Evolutionary conservation across 2,113 vertebrate species (phyloP).

Genomic region (Delphinapterus leucas): DNA sequence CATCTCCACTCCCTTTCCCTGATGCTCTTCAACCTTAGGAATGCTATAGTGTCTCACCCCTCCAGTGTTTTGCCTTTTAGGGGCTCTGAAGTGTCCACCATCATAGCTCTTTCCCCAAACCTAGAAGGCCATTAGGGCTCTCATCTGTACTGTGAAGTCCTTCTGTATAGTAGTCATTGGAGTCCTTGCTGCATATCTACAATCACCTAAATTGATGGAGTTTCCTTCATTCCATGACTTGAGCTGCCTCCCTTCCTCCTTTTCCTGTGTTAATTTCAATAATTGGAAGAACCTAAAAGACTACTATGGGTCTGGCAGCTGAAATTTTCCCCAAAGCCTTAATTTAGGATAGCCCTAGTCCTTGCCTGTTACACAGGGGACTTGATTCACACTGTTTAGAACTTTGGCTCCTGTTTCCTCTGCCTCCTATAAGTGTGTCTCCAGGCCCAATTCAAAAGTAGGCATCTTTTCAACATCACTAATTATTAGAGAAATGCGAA

Average conservation of each 20-base stretch:
- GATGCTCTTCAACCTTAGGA: background rate
- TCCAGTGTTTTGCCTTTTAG: background rate
- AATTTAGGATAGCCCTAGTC: background rate
- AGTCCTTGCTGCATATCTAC: background rate
- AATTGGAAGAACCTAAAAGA: background rate
- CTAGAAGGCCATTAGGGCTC: background rate
- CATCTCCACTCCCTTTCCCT: background rate
- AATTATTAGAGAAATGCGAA: no score
- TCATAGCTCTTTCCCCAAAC: background rate
- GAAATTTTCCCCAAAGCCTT: conserved; percentile 21
- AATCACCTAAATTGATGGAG: background rate
- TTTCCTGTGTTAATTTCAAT: conserved; percentile 35
- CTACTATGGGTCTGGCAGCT: background rate
- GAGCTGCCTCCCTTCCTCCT: background rate
- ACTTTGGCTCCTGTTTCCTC: background rate
- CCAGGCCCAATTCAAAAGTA: background rate
- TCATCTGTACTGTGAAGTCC: background rate
- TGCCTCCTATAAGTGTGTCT: background rate
- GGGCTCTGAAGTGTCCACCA: background rate
- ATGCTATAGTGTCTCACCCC: background rate
- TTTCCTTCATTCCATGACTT: background rate
- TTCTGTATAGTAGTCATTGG: background rate
- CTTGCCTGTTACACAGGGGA: background rate
- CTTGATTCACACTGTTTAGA: background rate
- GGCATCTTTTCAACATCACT: no score